Evolutionary conservation across 1,140 invertebrate species (phyloP), one percentile per base, ranked within the genome.

Genomic region (Nautilus pompilius): DNA sequence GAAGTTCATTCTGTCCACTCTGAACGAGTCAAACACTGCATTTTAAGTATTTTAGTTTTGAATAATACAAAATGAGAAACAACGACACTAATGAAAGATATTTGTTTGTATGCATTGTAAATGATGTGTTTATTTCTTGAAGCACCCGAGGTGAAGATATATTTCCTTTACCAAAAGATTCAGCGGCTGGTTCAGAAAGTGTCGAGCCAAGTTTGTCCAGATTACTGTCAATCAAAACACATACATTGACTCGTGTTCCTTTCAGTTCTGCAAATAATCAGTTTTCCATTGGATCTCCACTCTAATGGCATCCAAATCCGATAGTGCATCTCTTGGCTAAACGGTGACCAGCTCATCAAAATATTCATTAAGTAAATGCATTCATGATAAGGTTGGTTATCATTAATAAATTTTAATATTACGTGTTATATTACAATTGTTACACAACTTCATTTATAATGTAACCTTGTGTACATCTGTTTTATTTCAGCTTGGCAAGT

Each of bases 1-100:
- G 28, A n/a, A 48, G 15, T 68, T 53, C 30, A 65, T 61, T n/a
- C 28, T 68, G 22, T n/a, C 20, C n/a, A n/a, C n/a, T n/a, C n/a
- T n/a, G n/a, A n/a, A n/a, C n/a, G n/a, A n/a, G n/a, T n/a, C n/a
- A n/a, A 26, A 53, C 54, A 32, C 29, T 68, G 30, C 61, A 64
- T 49, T n/a, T n/a, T n/a, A n/a, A n/a, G n/a, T n/a, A n/a, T n/a
- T n/a, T n/a, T n/a, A n/a, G n/a, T n/a, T n/a, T n/a, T n/a, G n/a
- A n/a, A n/a, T n/a, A n/a, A n/a, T n/a, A n/a, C n/a, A n/a, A n/a
- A n/a, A n/a, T n/a, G n/a, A n/a, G 30, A 56, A 24, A 29, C 32
- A 5, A n/a, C n/a, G n/a, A n/a, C n/a, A n/a, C n/a, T n/a, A n/a
- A n/a, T n/a, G n/a, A n/a, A n/a, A n/a, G n/a, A n/a, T n/a, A n/a